A percentile compares a stretch with the other conserved stretches of the same genome.
These are phyloP conservation scores for Sebastes iracundus DNA, from an alignment of 2,797 vertebrate genomes.

Conservation along the genomic window DNA sequence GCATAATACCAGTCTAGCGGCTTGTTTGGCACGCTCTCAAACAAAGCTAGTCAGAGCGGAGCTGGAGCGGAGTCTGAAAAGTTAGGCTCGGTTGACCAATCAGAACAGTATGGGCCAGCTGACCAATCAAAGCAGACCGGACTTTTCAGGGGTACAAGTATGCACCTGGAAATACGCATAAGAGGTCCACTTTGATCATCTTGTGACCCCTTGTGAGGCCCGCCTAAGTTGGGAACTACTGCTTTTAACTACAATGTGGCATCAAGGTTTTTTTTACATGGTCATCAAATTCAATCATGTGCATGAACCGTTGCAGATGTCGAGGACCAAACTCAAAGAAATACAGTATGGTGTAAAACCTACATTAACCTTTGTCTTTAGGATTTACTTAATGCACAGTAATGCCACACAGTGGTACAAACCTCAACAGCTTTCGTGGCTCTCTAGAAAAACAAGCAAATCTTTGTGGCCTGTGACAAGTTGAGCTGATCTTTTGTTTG, in stretches of 20 bases:
- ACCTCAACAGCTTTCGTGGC: slow-evolving; percentile 5
- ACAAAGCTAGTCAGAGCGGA: too few species aligned
- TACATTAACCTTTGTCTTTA: background rate
- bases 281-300: background rate
- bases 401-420: background rate
- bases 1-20: too few species aligned
- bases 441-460: slow-evolving; percentile 36
- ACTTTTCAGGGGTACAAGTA: too few species aligned
- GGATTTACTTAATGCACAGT: background rate
- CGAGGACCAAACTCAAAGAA: background rate
- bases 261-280: background rate
- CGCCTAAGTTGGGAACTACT: background rate
- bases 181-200: background rate
- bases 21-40: fast-evolving
- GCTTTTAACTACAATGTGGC: background rate
- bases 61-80: too few species aligned
- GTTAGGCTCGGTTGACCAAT: too few species aligned
- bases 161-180: too few species aligned
- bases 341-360: background rate
- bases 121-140: too few species aligned
- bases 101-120: too few species aligned
- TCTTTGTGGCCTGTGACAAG: slow-evolving; percentile 49
- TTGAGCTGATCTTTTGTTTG: slow-evolving; percentile 62
- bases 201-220: background rate
- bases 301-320: background rate